These are phyloP conservation scores for Struthio camelus DNA, from an alignment of 2,113 vertebrate species.

Conservation along the genomic window DNA sequence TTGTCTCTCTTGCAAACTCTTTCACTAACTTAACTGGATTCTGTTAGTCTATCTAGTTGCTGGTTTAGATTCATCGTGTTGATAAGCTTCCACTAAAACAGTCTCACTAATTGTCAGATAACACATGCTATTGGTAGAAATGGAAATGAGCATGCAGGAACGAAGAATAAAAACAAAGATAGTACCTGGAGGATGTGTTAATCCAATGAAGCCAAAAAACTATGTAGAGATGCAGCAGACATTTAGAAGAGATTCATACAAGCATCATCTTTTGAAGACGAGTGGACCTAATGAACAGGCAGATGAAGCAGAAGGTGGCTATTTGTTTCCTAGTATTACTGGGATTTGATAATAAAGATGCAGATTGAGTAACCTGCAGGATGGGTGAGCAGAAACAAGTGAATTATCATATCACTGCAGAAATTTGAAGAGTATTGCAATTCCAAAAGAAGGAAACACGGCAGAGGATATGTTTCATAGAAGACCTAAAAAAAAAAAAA, in stretches of 20 bases:
- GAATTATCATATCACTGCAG: not conserved
- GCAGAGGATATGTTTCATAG: not conserved
- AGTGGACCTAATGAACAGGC: not conserved
- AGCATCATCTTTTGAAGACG: not conserved
- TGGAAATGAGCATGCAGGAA: not conserved
- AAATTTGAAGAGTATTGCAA: not conserved
- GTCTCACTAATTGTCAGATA: not conserved
- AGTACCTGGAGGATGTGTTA: not conserved
- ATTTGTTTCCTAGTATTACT: not conserved
- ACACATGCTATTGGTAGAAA: not conserved
- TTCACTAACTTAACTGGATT: not conserved
- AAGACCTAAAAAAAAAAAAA: not conserved
- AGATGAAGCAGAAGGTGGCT: not conserved
- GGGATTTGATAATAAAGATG: not conserved
- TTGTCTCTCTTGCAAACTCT: not conserved
- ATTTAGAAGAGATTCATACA: not conserved
- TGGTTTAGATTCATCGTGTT: not conserved
- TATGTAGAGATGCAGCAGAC: not conserved
- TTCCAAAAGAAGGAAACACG: not conserved
- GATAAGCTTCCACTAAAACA: not conserved
- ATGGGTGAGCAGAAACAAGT: not conserved
- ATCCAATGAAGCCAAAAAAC: not conserved
- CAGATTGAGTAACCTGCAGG: not conserved
- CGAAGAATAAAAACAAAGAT: not conserved
- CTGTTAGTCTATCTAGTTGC: not conserved